These are phyloP conservation scores for Achroia grisella DNA, from an alignment of 1,140 invertebrate genomes.

Conservation along the genomic window DNA sequence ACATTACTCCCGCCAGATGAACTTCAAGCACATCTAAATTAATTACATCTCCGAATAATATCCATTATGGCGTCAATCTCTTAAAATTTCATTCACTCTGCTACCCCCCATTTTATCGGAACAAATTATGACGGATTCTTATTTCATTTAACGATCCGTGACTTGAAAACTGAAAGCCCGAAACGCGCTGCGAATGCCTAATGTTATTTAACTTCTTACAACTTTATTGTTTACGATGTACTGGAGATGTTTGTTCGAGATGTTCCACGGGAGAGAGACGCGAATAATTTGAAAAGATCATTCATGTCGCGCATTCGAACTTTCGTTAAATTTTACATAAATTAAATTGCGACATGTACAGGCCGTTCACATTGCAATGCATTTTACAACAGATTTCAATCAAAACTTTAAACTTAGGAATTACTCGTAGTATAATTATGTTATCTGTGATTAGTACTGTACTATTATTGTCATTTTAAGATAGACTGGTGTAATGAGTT, in stretches of 20 bases:
- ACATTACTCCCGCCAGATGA: neutral
- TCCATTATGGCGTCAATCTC: constrained; percentile 17
- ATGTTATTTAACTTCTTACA: constrained; percentile 40
- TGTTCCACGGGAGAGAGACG: neutral
- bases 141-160: constrained; percentile 50
- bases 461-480: too few species aligned
- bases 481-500: too few species aligned
- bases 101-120: constrained; percentile 21
- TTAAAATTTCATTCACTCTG: constrained; percentile 14
- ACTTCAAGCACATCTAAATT: constrained; percentile 11
- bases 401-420: too few species aligned
- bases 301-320: constrained; percentile 12
- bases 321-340: constrained; percentile 16
- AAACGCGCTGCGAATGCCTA: constrained; percentile 38
- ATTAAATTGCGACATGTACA: constrained; percentile 12
- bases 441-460: too few species aligned
- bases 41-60: constrained; percentile 23
- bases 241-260: constrained; percentile 4
- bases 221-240: constrained; percentile 41
- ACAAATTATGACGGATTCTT: constrained; percentile 49
- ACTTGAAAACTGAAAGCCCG: constrained; percentile 26
- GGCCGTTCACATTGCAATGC: too few species aligned
- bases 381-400: too few species aligned
- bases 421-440: too few species aligned
- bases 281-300: constrained; percentile 27